phyloP scores from a whole-genome alignment of 2,797 vertebrate genomes.

The Anisognathus igniventris region DNA sequence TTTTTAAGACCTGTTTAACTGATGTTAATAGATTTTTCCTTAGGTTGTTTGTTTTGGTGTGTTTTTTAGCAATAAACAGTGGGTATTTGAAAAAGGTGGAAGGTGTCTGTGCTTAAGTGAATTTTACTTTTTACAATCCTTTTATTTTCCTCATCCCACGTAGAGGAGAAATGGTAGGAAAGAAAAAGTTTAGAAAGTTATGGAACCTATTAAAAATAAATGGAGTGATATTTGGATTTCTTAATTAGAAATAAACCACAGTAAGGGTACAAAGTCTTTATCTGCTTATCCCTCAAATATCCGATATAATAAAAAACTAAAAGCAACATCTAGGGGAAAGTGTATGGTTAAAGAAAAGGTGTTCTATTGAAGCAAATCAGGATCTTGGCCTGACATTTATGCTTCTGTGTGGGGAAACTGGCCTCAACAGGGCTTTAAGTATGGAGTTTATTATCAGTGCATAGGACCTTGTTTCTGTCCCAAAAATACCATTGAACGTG shows the following conservation, averaged over 20 bases:
- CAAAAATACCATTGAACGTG: neutral
- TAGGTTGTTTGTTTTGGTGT: neutral
- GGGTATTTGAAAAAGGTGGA: neutral
- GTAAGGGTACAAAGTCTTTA: neutral
- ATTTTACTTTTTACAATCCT: neutral
- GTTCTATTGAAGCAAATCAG: neutral
- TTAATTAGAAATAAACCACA: neutral
- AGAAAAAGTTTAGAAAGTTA: neutral
- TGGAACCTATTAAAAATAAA: neutral
- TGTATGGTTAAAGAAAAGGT: neutral
- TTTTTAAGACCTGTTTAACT: neutral
- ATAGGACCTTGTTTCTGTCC: neutral
- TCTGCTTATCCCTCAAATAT: neutral
- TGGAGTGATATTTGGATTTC: neutral
- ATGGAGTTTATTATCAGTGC: neutral
- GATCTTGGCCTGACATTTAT: neutral
- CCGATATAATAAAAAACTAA: neutral
- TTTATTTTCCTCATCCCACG: neutral
- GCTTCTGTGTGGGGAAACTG: neutral
- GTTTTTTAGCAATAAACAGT: neutral
- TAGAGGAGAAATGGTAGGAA: neutral
- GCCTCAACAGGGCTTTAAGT: neutral
- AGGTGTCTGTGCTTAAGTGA: neutral
- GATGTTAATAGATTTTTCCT: neutral
- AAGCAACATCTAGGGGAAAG: neutral